Conservation (phyloP, 2,797 vertebrate genomes). For the Characodon lateralis region DNA sequence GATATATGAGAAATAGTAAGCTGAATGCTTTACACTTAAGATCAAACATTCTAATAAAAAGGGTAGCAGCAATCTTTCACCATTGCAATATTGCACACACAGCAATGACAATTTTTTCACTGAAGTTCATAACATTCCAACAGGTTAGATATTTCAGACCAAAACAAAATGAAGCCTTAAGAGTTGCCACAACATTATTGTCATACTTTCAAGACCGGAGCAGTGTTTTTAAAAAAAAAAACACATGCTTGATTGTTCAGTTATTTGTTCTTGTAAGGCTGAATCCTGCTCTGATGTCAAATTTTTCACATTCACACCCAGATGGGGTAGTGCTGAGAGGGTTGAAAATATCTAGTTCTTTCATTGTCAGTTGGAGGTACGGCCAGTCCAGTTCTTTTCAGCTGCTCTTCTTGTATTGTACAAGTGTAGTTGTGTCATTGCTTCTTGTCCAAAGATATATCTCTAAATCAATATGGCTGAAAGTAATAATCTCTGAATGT, state of each 20-base stretch:
- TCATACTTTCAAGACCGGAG: not conserved
- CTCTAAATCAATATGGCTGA: conserved; percentile 60
- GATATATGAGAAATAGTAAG: not conserved
- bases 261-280: not conserved
- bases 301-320: conserved; percentile 21
- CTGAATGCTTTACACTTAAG: not conserved
- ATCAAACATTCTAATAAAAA: not conserved
- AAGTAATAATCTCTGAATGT: conserved; percentile 36
- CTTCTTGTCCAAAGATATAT: conserved; percentile 24
- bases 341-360: conserved; percentile 28
- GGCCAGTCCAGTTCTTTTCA: conserved; percentile 58
- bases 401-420: conserved; percentile 52
- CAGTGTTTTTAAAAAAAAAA: not conserved
- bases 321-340: conserved; percentile 9
- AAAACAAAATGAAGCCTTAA: not conserved
- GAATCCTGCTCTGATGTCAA: not conserved
- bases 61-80: not conserved
- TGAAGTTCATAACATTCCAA: not conserved
- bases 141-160: not conserved
- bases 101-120: not conserved
- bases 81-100: not conserved
- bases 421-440: conserved; percentile 48
- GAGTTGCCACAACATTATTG: not conserved
- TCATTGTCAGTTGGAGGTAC: conserved; percentile 31
- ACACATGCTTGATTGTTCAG: not conserved